Base-by-base conservation (phyloP, 2,888 invertebrate genomes). In the Geotrupes spiniger region DNA sequence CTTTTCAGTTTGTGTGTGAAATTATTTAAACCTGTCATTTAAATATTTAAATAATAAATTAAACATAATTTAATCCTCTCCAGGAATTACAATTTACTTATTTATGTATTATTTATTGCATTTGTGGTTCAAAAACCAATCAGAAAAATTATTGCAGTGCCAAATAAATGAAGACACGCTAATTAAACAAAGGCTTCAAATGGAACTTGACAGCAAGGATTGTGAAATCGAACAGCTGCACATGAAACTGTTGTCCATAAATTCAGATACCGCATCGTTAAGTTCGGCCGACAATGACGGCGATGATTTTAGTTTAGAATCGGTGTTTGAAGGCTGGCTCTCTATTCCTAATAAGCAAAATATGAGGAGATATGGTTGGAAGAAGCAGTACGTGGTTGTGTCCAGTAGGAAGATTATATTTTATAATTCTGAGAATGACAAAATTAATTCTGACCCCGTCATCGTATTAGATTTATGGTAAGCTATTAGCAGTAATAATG, bases 141-240 rank as follows among this genome's bases (percentile, higher is more conserved):
- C n/a, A n/a, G n/a, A n/a, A n/a, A n/a, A n/a, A n/a, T n/a, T 36
- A 28, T 38, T 29, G 31, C 46, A 94, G 78, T 87, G 89, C 53
- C 87, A 89, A 70, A 78, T 92, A 38, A 82, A 83, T 51, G 91
- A 89, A 68, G 94, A 94, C 66, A 85, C 84, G 70, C 82, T 86
- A 63, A 77, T 82, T 6, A 84, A 82, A 61, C 78, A 88, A 60
- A 83, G 89, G 53, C 80, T 95, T 50, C 89, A 92, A 72, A 96
- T 96, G 95, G 97, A 98, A 76, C 81, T 95, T 52, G 96, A 96
- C 74, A 91, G 92, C 66, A 97, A 96, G 73, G 96, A 97, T 69
- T 92, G 89, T 0, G 96, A 97, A 76, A 92, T 97, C 55, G 96
- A 97, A 74, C 90, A 92, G 68, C 75, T 95, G 33, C 88, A 89